phyloP scores from a whole-genome alignment of 2,797 vertebrate genomes.

The Spondyliosoma cantharus region DNA sequence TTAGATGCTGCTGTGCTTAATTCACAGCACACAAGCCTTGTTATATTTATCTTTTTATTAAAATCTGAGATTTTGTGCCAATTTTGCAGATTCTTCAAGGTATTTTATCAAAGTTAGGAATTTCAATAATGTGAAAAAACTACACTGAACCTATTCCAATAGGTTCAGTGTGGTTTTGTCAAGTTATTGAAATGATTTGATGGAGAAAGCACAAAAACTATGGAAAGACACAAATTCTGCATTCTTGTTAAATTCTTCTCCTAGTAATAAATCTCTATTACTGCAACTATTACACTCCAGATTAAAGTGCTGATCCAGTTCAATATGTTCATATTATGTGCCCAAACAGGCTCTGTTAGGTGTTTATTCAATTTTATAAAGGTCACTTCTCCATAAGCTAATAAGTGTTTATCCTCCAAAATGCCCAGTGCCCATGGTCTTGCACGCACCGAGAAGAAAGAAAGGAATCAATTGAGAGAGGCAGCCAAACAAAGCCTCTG shows the following conservation, averaged over 20 bases:
- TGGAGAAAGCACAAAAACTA: no score
- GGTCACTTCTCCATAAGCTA: constrained; percentile 30
- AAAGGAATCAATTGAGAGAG: constrained; percentile 37
- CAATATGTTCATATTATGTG: background rate
- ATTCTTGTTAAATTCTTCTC: background rate
- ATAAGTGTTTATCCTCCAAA: constrained; percentile 31
- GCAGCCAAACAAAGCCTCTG: constrained; percentile 47
- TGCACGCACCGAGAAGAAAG: constrained; percentile 3
- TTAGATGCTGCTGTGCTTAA: no score
- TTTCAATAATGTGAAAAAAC: no score
- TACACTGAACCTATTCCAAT: no score
- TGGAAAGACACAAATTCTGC: no score
- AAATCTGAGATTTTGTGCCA: no score
- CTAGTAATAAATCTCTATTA: background rate
- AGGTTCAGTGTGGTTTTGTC: no score
- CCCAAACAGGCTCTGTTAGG: constrained; percentile 2
- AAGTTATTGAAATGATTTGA: background rate
- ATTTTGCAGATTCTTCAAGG: no score
- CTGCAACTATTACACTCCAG: background rate
- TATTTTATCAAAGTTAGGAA: no score
- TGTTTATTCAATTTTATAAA: constrained; percentile 37
- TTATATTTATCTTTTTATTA: no score
- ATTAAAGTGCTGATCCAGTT: constrained; percentile 10
- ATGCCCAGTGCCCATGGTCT: constrained; percentile 22
- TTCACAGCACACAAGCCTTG: no score